A percentile compares a stretch with the other conserved stretches of the same genome.
Evolutionary conservation across 2,888 invertebrate genomes (phyloP).

Genomic region (Hirtodrosophila cameraria): DNA sequence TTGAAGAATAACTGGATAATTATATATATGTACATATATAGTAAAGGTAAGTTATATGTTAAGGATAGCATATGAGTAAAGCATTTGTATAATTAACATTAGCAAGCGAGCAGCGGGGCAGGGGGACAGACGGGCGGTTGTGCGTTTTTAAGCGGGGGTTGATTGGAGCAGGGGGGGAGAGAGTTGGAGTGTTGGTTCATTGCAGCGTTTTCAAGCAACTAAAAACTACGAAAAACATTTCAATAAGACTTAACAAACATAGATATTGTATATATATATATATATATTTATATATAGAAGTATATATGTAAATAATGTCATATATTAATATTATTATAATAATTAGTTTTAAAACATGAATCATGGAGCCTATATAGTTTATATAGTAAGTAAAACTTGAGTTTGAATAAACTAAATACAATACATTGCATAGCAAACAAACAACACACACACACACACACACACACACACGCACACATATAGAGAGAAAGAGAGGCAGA

Average conservation of each 20-base stretch:
- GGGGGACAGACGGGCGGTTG: constrained; percentile 1
- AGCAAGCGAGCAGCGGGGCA: constrained; percentile 10
- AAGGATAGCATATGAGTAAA: constrained; percentile 11
- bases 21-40: constrained; percentile 13
- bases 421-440: background rate
- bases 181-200: background rate
- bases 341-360: constrained; percentile 6
- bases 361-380: background rate
- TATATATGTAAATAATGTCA: background rate
- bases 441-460: background rate
- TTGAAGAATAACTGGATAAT: too few species aligned
- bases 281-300: constrained; percentile 3
- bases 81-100: constrained; percentile 10
- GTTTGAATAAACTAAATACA: background rate
- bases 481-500: background rate
- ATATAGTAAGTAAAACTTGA: background rate
- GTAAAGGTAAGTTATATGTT: constrained; percentile 4
- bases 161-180: background rate
- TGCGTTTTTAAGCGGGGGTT: constrained; percentile 2
- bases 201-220: constrained; percentile 29
- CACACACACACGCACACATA: background rate
- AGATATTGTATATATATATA: background rate
- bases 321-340: constrained; percentile 3
- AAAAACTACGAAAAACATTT: constrained; percentile 30
- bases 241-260: constrained; percentile 28